Evolutionary conservation across 23 tunicate genomes (phyloP).

Genomic region (Trididemnum clinides): DNA sequence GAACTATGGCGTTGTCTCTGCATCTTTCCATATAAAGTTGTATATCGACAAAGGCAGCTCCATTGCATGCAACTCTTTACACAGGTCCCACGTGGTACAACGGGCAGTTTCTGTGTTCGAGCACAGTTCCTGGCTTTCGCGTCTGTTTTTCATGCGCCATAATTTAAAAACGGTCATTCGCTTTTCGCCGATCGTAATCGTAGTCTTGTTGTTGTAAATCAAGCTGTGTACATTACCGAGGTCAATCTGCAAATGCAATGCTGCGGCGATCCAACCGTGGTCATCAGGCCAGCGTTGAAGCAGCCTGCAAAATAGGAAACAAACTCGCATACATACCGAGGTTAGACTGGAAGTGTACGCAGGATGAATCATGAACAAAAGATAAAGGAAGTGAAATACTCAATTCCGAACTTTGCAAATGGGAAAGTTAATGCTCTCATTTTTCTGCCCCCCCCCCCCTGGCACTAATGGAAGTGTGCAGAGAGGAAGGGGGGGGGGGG

Average conservation of each 20-base stretch:
- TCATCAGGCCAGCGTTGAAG: slow-evolving; percentile 37
- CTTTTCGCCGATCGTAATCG: slow-evolving; percentile 17
- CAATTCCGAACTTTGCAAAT: no score
- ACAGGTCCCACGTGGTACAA: slow-evolving; percentile 55
- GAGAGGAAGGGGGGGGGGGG: no score
- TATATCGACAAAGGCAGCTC: slow-evolving; percentile 18
- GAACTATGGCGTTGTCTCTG: slow-evolving; percentile 50
- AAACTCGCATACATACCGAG: no score
- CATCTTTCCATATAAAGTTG: slow-evolving; percentile 50
- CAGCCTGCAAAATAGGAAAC: slow-evolving; percentile 30
- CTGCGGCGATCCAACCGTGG: slow-evolving; percentile 60
- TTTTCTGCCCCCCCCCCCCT: no score
- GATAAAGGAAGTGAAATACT: no score
- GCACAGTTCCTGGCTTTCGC: background rate
- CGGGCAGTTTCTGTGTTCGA: background rate
- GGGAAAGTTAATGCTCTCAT: no score
- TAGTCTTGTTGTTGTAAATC: slow-evolving; percentile 3
- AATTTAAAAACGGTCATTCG: slow-evolving; percentile 47
- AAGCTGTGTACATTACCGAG: slow-evolving; percentile 14
- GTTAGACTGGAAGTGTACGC: no score
- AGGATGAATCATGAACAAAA: no score
- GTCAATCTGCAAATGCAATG: slow-evolving; percentile 40
- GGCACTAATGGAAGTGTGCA: no score
- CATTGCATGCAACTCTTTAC: slow-evolving; percentile 34
- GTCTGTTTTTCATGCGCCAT: slow-evolving; percentile 49